These are phyloP conservation scores for Dusona sp. DNA, from an alignment of 2,888 invertebrate genomes.

Conservation along the genomic window DNA sequence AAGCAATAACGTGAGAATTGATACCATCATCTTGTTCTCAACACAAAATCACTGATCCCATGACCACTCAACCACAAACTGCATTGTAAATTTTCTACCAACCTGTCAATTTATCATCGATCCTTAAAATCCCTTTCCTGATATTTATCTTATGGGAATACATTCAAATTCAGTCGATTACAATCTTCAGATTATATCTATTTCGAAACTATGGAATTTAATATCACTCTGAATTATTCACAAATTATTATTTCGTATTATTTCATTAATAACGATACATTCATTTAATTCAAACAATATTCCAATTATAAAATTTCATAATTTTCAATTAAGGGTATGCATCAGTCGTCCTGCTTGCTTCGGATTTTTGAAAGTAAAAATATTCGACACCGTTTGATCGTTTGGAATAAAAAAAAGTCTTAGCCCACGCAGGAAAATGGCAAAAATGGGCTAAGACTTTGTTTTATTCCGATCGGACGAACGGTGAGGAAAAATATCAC, in stretches of 20 bases:
- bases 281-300: not conserved
- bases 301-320: not conserved
- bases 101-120: conserved; percentile 8
- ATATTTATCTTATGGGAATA: conserved; percentile 1
- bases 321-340: not conserved
- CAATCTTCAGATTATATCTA: not conserved
- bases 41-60: conserved; percentile 7
- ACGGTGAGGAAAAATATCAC: no score
- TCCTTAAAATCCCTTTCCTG: not conserved
- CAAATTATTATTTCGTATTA: not conserved
- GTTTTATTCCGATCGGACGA: no score
- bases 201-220: not conserved
- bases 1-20: conserved; percentile 6
- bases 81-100: conserved; percentile 1
- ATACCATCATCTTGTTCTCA: conserved; percentile 6
- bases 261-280: not conserved
- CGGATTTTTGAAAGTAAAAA: no score
- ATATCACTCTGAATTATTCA: not conserved
- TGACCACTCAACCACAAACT: conserved; percentile 30
- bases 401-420: no score
- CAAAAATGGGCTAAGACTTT: no score
- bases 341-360: no score
- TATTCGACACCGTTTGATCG: no score
- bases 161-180: not conserved
- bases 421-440: no score